Percentiles rank a stretch among this genome's conserved stretches.
Conservation (phyloP, 2,797 vertebrate genomes). For the Perodicticus potto region DNA sequence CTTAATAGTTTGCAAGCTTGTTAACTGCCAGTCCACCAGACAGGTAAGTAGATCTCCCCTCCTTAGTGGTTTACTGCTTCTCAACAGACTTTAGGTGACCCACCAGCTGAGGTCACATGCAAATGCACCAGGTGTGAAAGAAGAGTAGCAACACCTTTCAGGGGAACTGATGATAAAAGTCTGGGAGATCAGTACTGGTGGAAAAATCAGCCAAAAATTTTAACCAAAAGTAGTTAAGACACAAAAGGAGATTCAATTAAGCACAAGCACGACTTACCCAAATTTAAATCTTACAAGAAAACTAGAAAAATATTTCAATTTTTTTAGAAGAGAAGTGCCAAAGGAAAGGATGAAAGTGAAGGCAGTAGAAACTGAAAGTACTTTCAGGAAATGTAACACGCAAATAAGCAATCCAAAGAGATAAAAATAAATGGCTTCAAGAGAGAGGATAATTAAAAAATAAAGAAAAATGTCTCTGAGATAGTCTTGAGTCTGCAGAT, state of each 20-base stretch:
- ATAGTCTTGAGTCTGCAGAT: background rate
- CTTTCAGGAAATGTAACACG: background rate
- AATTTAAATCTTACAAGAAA: background rate
- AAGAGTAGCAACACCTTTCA: background rate
- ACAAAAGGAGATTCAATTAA: background rate
- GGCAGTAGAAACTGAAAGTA: background rate
- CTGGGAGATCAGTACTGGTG: background rate
- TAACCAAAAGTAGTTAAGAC: background rate
- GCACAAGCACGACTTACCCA: background rate
- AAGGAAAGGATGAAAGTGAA: conserved; percentile 22
- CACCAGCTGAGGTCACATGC: background rate
- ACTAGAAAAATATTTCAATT: background rate
- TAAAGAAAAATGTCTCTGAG: background rate
- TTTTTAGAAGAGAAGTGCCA: background rate
- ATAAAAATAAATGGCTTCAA: background rate
- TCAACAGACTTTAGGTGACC: background rate
- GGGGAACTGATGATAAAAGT: background rate
- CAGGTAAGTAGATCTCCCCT: background rate
- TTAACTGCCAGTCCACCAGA: background rate
- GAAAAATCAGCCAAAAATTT: background rate
- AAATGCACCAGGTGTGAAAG: background rate
- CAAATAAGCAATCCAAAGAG: background rate
- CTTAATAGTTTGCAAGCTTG: conserved; percentile 1
- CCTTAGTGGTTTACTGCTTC: background rate
- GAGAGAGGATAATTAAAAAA: background rate